Conservation (phyloP, 2,113 vertebrate species). For the Grammomys surdaster region DNA sequence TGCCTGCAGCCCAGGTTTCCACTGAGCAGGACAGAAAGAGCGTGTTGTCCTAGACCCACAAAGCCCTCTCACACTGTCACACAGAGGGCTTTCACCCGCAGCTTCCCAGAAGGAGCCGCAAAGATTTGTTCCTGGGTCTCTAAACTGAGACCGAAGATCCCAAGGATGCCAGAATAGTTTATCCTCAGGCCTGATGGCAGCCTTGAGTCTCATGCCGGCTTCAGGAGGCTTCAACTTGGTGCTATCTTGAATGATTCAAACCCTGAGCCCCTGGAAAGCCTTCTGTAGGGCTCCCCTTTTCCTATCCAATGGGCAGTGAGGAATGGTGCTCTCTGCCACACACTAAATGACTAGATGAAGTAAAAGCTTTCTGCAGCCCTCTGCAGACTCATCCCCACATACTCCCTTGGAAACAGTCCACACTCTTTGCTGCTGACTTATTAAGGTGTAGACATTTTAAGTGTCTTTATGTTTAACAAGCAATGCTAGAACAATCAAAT, state of each 20-base stretch:
- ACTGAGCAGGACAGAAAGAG: not conserved
- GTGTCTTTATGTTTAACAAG: not conserved
- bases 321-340: no score
- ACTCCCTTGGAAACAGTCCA: not conserved
- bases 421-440: conserved; percentile 42
- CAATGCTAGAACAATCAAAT: not conserved
- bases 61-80: not conserved
- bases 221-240: not conserved
- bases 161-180: not conserved
- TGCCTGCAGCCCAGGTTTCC: not conserved
- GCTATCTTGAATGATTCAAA: not conserved
- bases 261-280: not conserved
- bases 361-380: not conserved
- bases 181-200: not conserved
- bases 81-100: not conserved
- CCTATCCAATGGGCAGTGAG: not conserved
- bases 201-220: not conserved
- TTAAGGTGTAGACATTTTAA: not conserved
- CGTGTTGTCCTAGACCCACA: not conserved
- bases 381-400: not conserved
- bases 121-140: not conserved
- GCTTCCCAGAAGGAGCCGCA: not conserved
- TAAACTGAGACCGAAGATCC: not conserved
- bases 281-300: no score
- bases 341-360: no score